Evolutionary conservation across 2,888 invertebrate genomes (phyloP).

Genomic region (Andricus curvator): DNA sequence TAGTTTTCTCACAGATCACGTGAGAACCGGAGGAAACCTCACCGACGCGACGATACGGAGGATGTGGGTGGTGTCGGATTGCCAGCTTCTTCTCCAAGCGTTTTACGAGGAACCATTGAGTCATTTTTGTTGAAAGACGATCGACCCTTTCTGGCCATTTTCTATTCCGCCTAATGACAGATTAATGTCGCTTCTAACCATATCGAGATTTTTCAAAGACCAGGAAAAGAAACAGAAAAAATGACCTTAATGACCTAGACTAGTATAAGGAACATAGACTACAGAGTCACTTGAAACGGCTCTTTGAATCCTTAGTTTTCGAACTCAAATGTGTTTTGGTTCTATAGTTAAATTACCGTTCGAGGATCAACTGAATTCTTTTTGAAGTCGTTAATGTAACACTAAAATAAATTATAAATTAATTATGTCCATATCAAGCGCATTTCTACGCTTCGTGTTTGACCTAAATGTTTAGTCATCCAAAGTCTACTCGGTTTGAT

Average conservation of each 20-base stretch:
- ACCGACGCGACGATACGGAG: slow-evolving; percentile 9
- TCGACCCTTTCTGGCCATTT: not conserved
- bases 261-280: too few species aligned
- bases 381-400: not conserved
- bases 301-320: too few species aligned
- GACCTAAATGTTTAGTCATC: not conserved
- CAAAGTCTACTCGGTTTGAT: not conserved
- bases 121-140: not conserved
- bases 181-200: not conserved
- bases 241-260: too few species aligned
- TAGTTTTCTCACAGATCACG: slow-evolving; percentile 42
- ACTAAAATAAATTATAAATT: not conserved
- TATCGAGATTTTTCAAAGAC: not conserved
- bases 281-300: too few species aligned
- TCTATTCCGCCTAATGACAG: not conserved
- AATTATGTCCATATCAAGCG: not conserved
- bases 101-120: not conserved
- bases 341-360: too few species aligned
- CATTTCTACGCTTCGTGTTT: not conserved
- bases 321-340: too few species aligned
- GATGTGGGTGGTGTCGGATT: slow-evolving; percentile 42
- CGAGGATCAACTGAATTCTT: not conserved
- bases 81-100: slow-evolving; percentile 24
- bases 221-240: not conserved
- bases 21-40: slow-evolving; percentile 41